Conservation (phyloP, 2,888 invertebrate genomes). For the Pterostichus niger region DNA sequence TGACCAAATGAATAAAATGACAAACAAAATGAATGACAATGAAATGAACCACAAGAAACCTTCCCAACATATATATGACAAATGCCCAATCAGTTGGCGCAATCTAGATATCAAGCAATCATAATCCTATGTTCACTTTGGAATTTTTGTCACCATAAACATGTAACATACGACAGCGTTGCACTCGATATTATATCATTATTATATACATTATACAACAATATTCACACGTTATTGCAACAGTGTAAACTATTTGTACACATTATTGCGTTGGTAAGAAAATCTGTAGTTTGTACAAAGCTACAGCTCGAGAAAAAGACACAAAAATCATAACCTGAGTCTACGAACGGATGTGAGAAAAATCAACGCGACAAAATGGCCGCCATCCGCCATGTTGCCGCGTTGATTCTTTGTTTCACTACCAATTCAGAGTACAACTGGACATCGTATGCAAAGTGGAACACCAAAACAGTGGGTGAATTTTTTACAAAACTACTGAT, state of each 20-base stretch:
- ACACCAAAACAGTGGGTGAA: conserved; percentile 3
- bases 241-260: conserved; percentile 53
- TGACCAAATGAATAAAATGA: conserved; percentile 2
- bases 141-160: conserved; percentile 46
- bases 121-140: conserved; percentile 33
- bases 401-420: background rate
- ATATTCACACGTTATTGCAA: conserved; percentile 65
- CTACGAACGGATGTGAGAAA: conserved; percentile 33
- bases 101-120: conserved; percentile 67
- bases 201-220: conserved; percentile 48
- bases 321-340: conserved; percentile 63
- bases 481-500: conserved; percentile 45
- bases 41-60: conserved; percentile 59
- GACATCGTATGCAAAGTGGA: conserved; percentile 55
- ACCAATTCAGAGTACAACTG: conserved; percentile 60
- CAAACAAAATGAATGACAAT: conserved; percentile 27
- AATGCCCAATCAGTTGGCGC: conserved; percentile 66
- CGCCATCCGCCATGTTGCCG: too few relatives aligned
- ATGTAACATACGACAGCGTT: conserved; percentile 44
- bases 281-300: conserved; percentile 45
- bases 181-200: conserved; percentile 38
- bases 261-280: conserved; percentile 60
- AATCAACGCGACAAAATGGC: background rate
- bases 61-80: conserved; percentile 64
- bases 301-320: conserved; percentile 16